Conservation (phyloP, 2,113 vertebrate genomes). For the Tretioscincus oriximinensis region DNA sequence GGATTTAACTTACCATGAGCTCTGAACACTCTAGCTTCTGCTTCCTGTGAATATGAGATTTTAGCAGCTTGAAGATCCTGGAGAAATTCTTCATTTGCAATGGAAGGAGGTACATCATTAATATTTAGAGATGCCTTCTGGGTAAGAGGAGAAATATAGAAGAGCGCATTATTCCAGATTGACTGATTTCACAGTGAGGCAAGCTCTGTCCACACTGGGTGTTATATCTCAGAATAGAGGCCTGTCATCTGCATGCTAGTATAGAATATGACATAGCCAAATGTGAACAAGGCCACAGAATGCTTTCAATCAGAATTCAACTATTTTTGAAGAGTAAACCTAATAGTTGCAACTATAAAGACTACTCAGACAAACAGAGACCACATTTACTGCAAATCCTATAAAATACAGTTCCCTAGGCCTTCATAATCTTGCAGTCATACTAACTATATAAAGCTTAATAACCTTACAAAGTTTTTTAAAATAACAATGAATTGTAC, state of each 20-base stretch:
- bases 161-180: background rate
- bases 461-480: background rate
- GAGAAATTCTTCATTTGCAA: slow-evolving; percentile 88
- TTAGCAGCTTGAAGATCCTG: slow-evolving; percentile 85
- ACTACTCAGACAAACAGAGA: too few relatives aligned
- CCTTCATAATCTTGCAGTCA: too few relatives aligned
- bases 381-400: too few relatives aligned
- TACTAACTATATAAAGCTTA: too few relatives aligned
- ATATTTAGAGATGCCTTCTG: slow-evolving; percentile 83
- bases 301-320: slow-evolving; percentile 4
- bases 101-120: slow-evolving; percentile 81
- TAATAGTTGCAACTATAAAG: too few relatives aligned
- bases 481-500: background rate
- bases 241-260: too few relatives aligned
- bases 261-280: too few relatives aligned
- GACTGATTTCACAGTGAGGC: background rate
- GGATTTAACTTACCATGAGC: slow-evolving; percentile 83
- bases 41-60: slow-evolving; percentile 87
- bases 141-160: slow-evolving; percentile 48
- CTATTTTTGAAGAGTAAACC: background rate
- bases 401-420: too few relatives aligned
- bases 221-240: too few relatives aligned
- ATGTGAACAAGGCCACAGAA: too few relatives aligned
- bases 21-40: slow-evolving; percentile 92
- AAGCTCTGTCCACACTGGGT: too few relatives aligned